phyloP scores from a whole-genome alignment of 2,888 invertebrate genomes.

The Petrolisthes cinctipes region DNA sequence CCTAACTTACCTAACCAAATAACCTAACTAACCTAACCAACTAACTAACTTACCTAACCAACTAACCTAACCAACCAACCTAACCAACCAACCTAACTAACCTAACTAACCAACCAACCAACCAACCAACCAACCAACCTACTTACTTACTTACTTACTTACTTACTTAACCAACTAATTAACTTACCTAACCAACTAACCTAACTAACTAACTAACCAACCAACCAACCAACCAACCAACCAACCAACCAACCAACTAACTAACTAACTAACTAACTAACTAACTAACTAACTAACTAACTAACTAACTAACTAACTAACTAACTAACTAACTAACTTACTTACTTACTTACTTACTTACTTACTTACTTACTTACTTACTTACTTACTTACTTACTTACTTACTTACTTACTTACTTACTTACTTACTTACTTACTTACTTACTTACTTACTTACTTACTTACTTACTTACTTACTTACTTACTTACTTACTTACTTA shows the following conservation, averaged over 20 bases:
- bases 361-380: constrained; percentile 2
- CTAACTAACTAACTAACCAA: no score
- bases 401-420: constrained; percentile 2
- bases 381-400: constrained; percentile 2
- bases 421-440: not conserved
- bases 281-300: not conserved
- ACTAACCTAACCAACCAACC: no score
- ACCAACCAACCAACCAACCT: no score
- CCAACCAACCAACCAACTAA: no score
- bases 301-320: not conserved
- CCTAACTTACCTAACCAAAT: not conserved
- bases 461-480: constrained; percentile 2
- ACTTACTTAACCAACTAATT: no score
- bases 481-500: not conserved
- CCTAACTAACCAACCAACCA: no score
- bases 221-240: no score
- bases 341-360: constrained; percentile 2
- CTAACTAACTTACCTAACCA: no score
- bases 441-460: not conserved
- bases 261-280: no score
- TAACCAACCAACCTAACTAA: no score
- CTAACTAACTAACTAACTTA: not conserved
- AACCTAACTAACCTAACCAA: not conserved
- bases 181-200: no score
- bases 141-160: no score